Conservation (phyloP, 2,888 invertebrate species). For the Agrilus cyanescens region DNA sequence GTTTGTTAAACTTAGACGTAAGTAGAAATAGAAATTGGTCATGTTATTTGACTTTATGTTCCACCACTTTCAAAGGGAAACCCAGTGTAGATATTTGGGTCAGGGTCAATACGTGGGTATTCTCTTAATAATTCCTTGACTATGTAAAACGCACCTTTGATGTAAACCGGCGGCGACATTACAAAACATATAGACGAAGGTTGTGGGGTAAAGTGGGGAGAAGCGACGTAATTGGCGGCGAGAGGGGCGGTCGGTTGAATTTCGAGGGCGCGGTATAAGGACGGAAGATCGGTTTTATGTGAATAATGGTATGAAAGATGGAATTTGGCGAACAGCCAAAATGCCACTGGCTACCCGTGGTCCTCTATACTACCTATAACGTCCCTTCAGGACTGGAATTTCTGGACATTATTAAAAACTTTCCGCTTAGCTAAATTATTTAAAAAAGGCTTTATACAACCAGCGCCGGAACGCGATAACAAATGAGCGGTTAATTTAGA, state of each 20-base stretch:
- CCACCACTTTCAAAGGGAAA: no score
- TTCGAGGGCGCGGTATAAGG: no score
- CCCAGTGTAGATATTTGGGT: no score
- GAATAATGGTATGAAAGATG: slow-evolving; percentile 14
- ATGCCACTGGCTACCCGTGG: slow-evolving; percentile 10
- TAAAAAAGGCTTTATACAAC: background rate
- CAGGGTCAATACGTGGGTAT: no score
- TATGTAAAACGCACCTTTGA: slow-evolving; percentile 12
- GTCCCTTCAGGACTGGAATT: slow-evolving; percentile 8
- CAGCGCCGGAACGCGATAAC: background rate
- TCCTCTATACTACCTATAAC: slow-evolving; percentile 15
- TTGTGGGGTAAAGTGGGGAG: no score
- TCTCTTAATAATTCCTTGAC: no score
- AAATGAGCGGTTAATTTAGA: background rate
- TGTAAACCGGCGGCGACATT: slow-evolving; percentile 15
- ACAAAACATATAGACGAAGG: slow-evolving; percentile 9
- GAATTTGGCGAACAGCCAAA: slow-evolving; percentile 16
- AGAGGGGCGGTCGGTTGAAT: no score
- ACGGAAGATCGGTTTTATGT: slow-evolving; percentile 11
- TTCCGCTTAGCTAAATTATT: background rate
- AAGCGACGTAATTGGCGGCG: no score
- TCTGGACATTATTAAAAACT: background rate
- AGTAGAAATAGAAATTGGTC: no score
- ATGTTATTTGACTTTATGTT: no score
- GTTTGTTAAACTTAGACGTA: no score